phyloP scores from a whole-genome alignment of 2,113 vertebrate genomes.

The Catharus fuscescens region DNA sequence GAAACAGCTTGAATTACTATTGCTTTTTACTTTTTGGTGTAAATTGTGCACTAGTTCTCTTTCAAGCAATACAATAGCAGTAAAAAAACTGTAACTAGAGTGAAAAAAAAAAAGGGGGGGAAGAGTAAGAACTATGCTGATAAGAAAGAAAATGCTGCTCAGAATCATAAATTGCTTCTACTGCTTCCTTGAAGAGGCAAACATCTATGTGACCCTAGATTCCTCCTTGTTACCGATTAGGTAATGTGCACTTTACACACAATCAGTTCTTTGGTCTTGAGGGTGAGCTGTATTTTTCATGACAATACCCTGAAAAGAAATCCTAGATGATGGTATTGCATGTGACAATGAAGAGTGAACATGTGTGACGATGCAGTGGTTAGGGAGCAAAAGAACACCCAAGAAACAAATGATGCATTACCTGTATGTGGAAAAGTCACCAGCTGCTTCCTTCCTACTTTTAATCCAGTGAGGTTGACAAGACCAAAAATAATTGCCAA shows the following conservation, averaged over 20 bases:
- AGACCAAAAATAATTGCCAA: background rate
- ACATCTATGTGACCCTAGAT: conserved; percentile 34
- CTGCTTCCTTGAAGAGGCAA: conserved; percentile 43
- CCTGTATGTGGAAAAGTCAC: background rate
- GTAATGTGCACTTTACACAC: conserved; percentile 52
- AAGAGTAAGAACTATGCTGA: background rate
- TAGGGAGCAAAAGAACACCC: conserved; percentile 1
- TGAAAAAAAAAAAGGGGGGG: background rate
- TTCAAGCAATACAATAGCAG: background rate
- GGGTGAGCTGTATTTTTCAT: conserved; percentile 48
- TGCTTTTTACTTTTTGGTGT: background rate
- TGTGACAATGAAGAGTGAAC: conserved; percentile 28
- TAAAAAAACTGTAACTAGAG: background rate
- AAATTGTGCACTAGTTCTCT: background rate
- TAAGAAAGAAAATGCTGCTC: conserved; percentile 3
- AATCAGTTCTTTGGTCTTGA: conserved; percentile 57
- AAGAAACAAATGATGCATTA: background rate
- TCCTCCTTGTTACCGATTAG: conserved; percentile 57
- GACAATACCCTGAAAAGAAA: conserved; percentile 34
- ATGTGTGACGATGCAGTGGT: conserved; percentile 12
- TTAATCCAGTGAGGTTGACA: background rate
- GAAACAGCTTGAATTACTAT: background rate
- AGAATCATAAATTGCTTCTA: conserved; percentile 57
- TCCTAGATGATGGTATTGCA: background rate
- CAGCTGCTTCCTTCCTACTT: background rate